Conservation (phyloP, 1,140 invertebrate species). For the Vanessa atalanta region DNA sequence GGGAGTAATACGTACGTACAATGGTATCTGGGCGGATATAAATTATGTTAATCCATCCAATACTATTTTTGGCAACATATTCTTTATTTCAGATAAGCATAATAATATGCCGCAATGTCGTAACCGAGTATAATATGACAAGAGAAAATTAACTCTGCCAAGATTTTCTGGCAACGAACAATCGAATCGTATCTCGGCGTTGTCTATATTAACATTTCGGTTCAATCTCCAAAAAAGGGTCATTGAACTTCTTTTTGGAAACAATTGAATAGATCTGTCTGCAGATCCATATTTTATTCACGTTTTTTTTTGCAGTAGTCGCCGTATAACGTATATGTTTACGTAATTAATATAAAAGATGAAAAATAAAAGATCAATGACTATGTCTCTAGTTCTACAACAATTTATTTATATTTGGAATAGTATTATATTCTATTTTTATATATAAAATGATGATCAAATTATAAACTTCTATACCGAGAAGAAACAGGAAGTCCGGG, state of each 20-base stretch:
- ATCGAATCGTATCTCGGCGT: constrained; percentile 19
- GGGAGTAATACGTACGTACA: too few relatives aligned
- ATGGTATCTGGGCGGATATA: too few relatives aligned
- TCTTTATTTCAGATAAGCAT: constrained; percentile 9
- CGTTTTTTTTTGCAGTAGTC: too few relatives aligned
- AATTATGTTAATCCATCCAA: neutral
- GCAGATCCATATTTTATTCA: neutral
- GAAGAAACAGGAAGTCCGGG: too few relatives aligned
- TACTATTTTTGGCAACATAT: constrained; percentile 2
- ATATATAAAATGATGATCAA: too few relatives aligned
- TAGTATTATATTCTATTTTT: too few relatives aligned
- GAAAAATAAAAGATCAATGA: too few relatives aligned
- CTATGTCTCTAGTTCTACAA: too few relatives aligned
- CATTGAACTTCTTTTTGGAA: neutral
- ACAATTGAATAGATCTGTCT: neutral
- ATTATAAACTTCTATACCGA: too few relatives aligned
- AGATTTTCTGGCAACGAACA: constrained; percentile 31
- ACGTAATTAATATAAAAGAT: too few relatives aligned
- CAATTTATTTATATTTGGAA: too few relatives aligned
- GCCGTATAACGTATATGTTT: too few relatives aligned
- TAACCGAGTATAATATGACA: constrained; percentile 7
- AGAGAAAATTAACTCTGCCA: constrained; percentile 26
- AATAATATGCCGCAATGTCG: constrained; percentile 14
- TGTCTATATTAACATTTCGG: constrained; percentile 2
- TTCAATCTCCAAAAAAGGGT: neutral